Base-by-base conservation (phyloP, 1,140 invertebrate species). In the Aleiodes sp. region DNA sequence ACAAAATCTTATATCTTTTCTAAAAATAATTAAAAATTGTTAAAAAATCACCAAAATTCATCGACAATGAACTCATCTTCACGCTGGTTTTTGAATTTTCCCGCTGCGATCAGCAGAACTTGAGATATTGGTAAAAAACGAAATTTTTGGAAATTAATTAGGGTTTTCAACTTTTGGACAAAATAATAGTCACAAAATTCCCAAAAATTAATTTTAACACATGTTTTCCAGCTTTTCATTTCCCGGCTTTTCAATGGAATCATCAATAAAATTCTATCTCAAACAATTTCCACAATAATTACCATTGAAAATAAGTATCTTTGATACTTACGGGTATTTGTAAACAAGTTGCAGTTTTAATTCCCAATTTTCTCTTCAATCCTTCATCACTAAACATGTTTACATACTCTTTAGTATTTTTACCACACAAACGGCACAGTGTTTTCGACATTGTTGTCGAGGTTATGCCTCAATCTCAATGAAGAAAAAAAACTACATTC, bases 321-420 rank as follows among this genome's bases (percentile, higher is more conserved):
- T 37, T 24, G 9, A 43, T 61, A n/a, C 37, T 66, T 71, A 73
- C 68, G 14, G 39, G 63, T 16, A 74, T 74, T 26, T 74, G 64
- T 35, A 74, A 52, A 56, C 73, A 74, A 21, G 70, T 70, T 19
- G 43, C 19, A 16, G 63, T 63, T 70, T 74, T 74, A 14, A 57
- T 35, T 14, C 61, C 35, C 28, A 74, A 64, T 68, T 70, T 41
- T 63, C 35, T 67, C 10, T 68, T 68, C 3, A 65, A 8, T 29
- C 68, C 73, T 12, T 74, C 66, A 52, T 74, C 64, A 16, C 68
- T 46, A 7, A 70, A 70, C 39, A 72, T 68, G 46, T 74, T 62
- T 8, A 73, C 19, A 52, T 71, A 71, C 19, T 71, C 41, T 52
- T 71, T 29, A 3, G 43, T 37, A 41, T 61, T 69, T 39, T 37